phyloP scores from a whole-genome alignment of 2,888 invertebrate species.

The Orthosia incerta region DNA sequence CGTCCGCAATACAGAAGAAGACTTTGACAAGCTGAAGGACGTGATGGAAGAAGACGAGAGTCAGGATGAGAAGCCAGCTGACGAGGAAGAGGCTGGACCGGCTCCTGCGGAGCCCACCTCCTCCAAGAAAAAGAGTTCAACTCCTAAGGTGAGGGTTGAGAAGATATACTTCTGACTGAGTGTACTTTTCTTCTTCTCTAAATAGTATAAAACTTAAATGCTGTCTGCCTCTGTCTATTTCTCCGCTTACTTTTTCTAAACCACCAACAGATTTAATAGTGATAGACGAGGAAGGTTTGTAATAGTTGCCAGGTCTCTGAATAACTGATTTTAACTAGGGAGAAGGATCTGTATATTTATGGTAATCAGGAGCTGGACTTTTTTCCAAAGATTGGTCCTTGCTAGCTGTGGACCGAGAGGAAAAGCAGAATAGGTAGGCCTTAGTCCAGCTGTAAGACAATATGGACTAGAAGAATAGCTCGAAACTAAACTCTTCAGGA shows the following conservation, averaged over 20 bases:
- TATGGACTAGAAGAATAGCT: background rate
- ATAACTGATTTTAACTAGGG: background rate
- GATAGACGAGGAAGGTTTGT: background rate
- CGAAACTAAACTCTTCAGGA: background rate
- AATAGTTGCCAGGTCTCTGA: too few relatives aligned
- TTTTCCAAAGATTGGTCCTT: background rate
- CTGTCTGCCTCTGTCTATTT: too few relatives aligned
- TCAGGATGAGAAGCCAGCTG: slow-evolving; percentile 72
- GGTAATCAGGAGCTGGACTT: background rate
- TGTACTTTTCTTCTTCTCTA: background rate
- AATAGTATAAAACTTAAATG: too few relatives aligned
- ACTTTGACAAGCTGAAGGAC: slow-evolving; percentile 94
- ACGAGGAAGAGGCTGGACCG: slow-evolving; percentile 60
- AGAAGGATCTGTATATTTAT: too few relatives aligned
- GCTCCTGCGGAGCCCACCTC: slow-evolving; percentile 67
- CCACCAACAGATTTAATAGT: too few relatives aligned
- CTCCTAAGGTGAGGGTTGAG: slow-evolving; percentile 80
- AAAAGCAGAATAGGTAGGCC: background rate
- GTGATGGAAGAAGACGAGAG: slow-evolving; percentile 76
- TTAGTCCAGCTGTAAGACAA: background rate
- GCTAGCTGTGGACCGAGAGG: background rate
- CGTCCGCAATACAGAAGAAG: slow-evolving; percentile 91
- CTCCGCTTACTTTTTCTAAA: too few relatives aligned
- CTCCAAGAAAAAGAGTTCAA: slow-evolving; percentile 86
- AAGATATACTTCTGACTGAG: background rate